Percentiles rank a stretch among this genome's conserved stretches.
Evolutionary conservation across 2,797 vertebrate species (phyloP).

Genomic region (Arctocebus calabarensis): DNA sequence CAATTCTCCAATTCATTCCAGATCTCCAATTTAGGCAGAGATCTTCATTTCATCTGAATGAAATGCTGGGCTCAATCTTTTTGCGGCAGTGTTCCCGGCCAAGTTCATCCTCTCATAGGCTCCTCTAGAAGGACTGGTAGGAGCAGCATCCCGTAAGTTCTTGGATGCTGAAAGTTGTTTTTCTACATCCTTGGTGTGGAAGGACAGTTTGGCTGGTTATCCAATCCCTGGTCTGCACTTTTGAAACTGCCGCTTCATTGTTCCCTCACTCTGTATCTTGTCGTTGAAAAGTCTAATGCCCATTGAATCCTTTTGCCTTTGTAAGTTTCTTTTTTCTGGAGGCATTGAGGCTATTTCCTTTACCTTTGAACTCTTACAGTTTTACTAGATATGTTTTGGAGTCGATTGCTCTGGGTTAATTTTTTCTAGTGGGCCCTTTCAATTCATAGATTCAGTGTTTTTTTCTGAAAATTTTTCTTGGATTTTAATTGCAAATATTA

Average conservation of each 20-base stretch:
- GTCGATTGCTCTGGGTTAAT: background rate
- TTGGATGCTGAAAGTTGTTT: background rate
- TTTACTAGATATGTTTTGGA: background rate
- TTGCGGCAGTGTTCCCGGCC: background rate
- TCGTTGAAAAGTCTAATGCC: too few species aligned
- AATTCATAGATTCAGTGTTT: background rate
- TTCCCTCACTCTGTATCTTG: background rate
- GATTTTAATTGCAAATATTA: background rate
- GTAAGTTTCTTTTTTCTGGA: background rate
- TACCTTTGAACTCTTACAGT: background rate
- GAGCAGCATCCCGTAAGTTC: too few species aligned
- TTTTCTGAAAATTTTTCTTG: background rate
- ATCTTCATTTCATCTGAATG: background rate
- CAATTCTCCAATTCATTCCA: too few species aligned
- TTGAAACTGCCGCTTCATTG: background rate
- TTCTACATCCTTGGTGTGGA: background rate
- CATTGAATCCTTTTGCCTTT: background rate
- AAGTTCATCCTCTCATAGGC: background rate
- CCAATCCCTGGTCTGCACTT: background rate
- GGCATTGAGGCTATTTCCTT: background rate
- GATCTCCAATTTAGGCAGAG: too few species aligned
- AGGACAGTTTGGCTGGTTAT: background rate
- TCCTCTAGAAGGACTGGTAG: background rate
- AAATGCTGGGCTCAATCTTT: background rate
- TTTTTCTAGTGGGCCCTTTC: background rate